A percentile compares a stretch with the other conserved stretches of the same genome.
Conservation (phyloP, 2,888 invertebrate species). For the Corythucha ciliata region DNA sequence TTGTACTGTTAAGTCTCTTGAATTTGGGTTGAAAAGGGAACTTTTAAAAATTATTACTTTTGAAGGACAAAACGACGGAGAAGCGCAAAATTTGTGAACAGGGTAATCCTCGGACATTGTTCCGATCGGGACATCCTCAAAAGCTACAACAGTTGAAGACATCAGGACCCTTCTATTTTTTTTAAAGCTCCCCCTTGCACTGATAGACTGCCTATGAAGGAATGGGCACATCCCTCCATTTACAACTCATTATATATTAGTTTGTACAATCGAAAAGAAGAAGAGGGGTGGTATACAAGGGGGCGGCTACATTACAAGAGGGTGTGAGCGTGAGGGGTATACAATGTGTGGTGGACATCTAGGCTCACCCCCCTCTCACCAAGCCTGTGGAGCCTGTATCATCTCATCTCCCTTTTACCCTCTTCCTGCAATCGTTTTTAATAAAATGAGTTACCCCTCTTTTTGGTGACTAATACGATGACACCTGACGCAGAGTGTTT, state of each 20-base stretch:
- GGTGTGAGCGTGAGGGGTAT: constrained; percentile 15
- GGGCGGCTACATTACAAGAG: constrained; percentile 14
- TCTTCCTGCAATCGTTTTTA: constrained; percentile 25
- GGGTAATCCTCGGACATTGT: constrained; percentile 17
- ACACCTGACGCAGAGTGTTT: too few species aligned
- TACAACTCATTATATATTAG: constrained; percentile 35
- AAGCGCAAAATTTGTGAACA: too few species aligned
- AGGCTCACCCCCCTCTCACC: constrained; percentile 14
- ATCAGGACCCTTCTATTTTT: too few species aligned
- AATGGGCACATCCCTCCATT: constrained; percentile 24
- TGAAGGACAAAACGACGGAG: too few species aligned
- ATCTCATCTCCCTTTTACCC: constrained; percentile 11
- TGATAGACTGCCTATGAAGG: too few species aligned
- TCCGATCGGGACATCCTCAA: constrained; percentile 19
- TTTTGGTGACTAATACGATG: constrained; percentile 22
- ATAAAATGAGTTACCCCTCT: constrained; percentile 23
- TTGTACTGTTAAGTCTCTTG: too few species aligned
- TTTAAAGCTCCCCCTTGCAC: too few species aligned
- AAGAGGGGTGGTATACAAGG: constrained; percentile 11
- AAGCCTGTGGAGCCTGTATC: neutral
- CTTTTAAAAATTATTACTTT: too few species aligned
- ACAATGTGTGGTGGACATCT: constrained; percentile 16
- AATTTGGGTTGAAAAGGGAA: too few species aligned
- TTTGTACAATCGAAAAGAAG: constrained; percentile 30
- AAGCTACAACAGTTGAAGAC: constrained; percentile 21